phyloP scores from a whole-genome alignment of 1,140 invertebrate species.

The Drosophila carrolli region DNA sequence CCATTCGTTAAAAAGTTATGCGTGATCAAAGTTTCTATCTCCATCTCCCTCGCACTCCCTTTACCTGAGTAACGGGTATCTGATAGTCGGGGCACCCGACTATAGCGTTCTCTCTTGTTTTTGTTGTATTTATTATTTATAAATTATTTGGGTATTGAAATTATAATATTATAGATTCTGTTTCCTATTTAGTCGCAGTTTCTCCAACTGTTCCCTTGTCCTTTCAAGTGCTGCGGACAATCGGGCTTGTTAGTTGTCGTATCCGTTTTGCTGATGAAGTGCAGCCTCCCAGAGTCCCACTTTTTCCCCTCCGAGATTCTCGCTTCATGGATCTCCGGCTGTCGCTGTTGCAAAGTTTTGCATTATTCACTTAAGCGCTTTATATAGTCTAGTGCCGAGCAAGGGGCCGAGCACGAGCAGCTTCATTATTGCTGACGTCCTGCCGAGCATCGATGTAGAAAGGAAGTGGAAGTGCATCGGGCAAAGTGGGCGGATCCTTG shows the following conservation, averaged over 20 bases:
- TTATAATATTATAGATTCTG: neutral
- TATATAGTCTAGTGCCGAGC: conserved; percentile 71
- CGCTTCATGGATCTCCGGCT: conserved; percentile 19
- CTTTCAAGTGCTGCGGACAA: conserved; percentile 73
- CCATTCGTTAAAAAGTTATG: too few species aligned
- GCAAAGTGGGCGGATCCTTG: neutral
- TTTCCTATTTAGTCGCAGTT: neutral
- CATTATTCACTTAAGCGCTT: conserved; percentile 82
- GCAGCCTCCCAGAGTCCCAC: conserved; percentile 23
- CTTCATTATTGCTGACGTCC: conserved; percentile 76
- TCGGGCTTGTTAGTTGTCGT: conserved; percentile 80
- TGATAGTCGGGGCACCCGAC: too few species aligned
- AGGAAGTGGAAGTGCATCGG: conserved; percentile 1
- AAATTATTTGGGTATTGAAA: too few species aligned
- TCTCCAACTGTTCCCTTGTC: conserved; percentile 3
- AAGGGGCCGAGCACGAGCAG: conserved; percentile 37
- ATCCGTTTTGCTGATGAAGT: conserved; percentile 79
- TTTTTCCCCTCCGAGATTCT: neutral
- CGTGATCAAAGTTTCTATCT: too few species aligned
- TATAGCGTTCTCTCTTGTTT: too few species aligned
- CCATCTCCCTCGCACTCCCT: too few species aligned
- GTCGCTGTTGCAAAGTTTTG: conserved; percentile 73
- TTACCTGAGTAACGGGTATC: too few species aligned
- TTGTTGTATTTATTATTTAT: too few species aligned
- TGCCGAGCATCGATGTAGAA: conserved; percentile 28